These are phyloP conservation scores for Hirtodrosophila confusa DNA, from an alignment of 2,888 invertebrate species.

Conservation along the genomic window DNA sequence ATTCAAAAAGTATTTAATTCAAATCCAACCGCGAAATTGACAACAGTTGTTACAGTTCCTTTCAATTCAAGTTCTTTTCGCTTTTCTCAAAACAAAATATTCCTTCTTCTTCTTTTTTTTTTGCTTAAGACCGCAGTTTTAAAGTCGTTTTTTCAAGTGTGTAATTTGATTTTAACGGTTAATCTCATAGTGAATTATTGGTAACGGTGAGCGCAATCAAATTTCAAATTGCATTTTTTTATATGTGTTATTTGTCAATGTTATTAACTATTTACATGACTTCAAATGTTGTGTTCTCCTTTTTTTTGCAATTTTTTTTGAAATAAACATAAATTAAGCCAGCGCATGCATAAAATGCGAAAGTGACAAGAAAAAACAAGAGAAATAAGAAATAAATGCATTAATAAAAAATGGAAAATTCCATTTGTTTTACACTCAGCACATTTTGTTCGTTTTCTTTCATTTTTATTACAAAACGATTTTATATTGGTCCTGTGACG, in stretches of 20 bases:
- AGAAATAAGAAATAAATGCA: constrained; percentile 1
- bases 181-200: constrained; percentile 36
- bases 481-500: constrained; percentile 22
- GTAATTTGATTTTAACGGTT: constrained; percentile 47
- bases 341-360: constrained; percentile 19
- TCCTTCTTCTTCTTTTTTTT: too few species aligned
- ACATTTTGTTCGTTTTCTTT: background rate
- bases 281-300: constrained; percentile 4
- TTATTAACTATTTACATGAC: constrained; percentile 6
- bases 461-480: constrained; percentile 12
- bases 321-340: background rate
- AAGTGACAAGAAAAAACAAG: constrained; percentile 39
- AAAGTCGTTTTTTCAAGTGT: constrained; percentile 25
- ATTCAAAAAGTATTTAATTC: constrained; percentile 9
- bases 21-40: too few species aligned
- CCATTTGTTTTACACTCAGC: constrained; percentile 6
- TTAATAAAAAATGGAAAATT: constrained; percentile 6
- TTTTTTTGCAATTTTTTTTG: constrained; percentile 32
- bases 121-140: constrained; percentile 6
- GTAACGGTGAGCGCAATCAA: constrained; percentile 49
- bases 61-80: too few species aligned
- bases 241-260: constrained; percentile 12
- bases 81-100: too few species aligned
- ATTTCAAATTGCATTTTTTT: constrained; percentile 35
- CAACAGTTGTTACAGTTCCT: too few species aligned